These are phyloP conservation scores for Epistrophella euchroma DNA, from an alignment of 2,888 invertebrate genomes.

Conservation along the genomic window DNA sequence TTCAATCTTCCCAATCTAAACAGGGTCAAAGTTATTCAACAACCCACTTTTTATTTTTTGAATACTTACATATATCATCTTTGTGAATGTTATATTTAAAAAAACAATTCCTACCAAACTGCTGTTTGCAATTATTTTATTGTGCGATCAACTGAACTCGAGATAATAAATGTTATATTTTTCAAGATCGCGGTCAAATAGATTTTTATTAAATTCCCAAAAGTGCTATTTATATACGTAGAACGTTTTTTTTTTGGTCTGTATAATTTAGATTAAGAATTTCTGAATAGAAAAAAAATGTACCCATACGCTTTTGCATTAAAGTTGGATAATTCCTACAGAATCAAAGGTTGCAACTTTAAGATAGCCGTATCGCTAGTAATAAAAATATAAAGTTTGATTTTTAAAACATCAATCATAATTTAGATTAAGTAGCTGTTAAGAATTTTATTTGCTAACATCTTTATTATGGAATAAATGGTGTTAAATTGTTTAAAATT, in stretches of 20 bases:
- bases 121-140: background rate
- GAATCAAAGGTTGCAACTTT: background rate
- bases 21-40: too few species aligned
- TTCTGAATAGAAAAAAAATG: background rate
- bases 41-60: too few species aligned
- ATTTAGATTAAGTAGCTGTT: background rate
- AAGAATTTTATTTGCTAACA: background rate
- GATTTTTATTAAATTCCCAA: background rate
- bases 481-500: background rate
- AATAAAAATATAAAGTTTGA: background rate
- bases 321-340: background rate
- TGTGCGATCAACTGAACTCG: background rate
- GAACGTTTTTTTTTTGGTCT: background rate
- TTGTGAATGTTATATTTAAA: background rate
- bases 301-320: background rate
- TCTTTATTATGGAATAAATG: constrained; percentile 11
- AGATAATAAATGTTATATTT: background rate
- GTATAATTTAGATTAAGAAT: background rate
- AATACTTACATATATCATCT: background rate
- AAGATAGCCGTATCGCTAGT: background rate
- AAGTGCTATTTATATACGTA: background rate
- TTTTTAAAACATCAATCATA: constrained; percentile 3
- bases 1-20: too few species aligned
- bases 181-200: background rate
- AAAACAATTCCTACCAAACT: constrained; percentile 1